Conservation (phyloP, 2,113 vertebrate species). For the Bos taurus region ARS-UCD2.0 NC_037344.1:60959501-60960000, state of each 20-base stretch:
- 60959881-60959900: fast-evolving
- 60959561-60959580: neutral
- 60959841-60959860: neutral
- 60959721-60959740: neutral
- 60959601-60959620: fast-evolving
- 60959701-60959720: neutral
- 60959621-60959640: neutral
- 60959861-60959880: neutral
- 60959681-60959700: fast-evolving
- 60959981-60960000: neutral
- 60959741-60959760: neutral
- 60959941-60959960: neutral
- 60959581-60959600: neutral
- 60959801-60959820: neutral
- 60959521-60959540: neutral
- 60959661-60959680: neutral
- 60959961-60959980: neutral
- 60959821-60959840: neutral
- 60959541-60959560: fast-evolving
- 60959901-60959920: neutral
- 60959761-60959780: fast-evolving
- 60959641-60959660: neutral
- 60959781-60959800: neutral
- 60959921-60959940: neutral
- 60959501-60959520: neutral